A percentile compares a stretch with the other conserved stretches of the same genome.
These are phyloP conservation scores for Pteropus rufus DNA, from an alignment of 2,797 vertebrate genomes.

Conservation along the genomic window DNA sequence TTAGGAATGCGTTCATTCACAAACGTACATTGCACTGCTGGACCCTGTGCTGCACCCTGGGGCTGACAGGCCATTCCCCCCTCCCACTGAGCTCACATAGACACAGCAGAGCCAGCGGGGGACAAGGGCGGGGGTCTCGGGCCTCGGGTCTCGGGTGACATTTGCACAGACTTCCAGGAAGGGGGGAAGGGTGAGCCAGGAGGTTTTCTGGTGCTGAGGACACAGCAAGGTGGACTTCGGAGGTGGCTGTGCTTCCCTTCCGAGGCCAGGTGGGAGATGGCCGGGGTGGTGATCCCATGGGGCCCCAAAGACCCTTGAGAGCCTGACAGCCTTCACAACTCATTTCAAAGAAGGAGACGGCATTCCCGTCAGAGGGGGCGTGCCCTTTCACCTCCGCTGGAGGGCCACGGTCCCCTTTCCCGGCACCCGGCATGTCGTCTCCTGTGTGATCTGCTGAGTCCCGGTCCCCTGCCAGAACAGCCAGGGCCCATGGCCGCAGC, in stretches of 20 bases:
- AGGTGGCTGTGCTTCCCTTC: not conserved
- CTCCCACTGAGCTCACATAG: not conserved
- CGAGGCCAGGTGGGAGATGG: not conserved
- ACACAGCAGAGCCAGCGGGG: too few relatives aligned
- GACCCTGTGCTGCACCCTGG: too few relatives aligned
- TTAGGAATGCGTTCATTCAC: too few relatives aligned
- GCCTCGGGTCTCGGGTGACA: not conserved
- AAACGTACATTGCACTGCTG: too few relatives aligned
- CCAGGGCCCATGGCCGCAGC: not conserved
- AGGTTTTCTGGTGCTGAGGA: not conserved
- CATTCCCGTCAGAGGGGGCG: not conserved
- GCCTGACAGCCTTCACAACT: not conserved
- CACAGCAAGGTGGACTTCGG: not conserved
- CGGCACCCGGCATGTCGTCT: not conserved
- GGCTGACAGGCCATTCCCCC: too few relatives aligned
- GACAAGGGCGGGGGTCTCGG: not conserved
- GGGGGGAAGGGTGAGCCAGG: not conserved
- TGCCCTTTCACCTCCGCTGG: not conserved
- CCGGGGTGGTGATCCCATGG: not conserved
- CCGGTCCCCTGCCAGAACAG: accelerated
- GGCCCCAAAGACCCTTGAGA: not conserved
- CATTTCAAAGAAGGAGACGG: not conserved
- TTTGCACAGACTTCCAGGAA: not conserved
- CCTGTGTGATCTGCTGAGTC: not conserved
- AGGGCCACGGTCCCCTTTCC: not conserved